These are phyloP conservation scores for Tragelaphus scriptus DNA, from an alignment of 2,113 vertebrate species.

Conservation along the genomic window DNA sequence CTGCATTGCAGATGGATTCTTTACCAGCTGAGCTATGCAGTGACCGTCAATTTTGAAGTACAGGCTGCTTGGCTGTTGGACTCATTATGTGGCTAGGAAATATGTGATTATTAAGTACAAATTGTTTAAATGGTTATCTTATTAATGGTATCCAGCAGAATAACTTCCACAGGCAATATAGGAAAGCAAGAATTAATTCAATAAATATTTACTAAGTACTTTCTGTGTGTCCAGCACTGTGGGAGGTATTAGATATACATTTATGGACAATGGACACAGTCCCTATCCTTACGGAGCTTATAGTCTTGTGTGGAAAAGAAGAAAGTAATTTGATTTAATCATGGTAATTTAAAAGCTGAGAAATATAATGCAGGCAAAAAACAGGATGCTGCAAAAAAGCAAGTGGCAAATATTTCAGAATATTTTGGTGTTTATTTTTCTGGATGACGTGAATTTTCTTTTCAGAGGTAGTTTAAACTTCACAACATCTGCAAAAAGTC, in stretches of 20 bases:
- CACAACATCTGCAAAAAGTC: neutral
- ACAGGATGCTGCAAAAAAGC: neutral
- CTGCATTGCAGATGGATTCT: neutral
- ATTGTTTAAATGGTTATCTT: neutral
- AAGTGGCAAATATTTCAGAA: neutral
- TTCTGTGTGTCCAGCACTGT: neutral
- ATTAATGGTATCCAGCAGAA: neutral
- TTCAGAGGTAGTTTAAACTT: neutral
- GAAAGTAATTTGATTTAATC: neutral
- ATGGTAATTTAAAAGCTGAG: neutral
- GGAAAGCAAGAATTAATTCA: neutral
- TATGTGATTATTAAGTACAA: neutral
- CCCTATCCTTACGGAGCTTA: neutral
- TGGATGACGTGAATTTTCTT: neutral
- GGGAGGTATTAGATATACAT: neutral
- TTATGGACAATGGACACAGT: neutral
- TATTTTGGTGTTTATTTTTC: conserved; percentile 30
- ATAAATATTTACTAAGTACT: neutral
- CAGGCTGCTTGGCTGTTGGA: neutral
- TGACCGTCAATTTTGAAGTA: neutral
- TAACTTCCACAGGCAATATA: neutral
- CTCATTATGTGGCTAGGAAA: neutral
- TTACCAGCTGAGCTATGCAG: neutral
- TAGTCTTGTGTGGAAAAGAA: neutral
- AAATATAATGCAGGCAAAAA: neutral